Conservation (phyloP, 1,140 invertebrate genomes). For the Micrasema minimum region DNA sequence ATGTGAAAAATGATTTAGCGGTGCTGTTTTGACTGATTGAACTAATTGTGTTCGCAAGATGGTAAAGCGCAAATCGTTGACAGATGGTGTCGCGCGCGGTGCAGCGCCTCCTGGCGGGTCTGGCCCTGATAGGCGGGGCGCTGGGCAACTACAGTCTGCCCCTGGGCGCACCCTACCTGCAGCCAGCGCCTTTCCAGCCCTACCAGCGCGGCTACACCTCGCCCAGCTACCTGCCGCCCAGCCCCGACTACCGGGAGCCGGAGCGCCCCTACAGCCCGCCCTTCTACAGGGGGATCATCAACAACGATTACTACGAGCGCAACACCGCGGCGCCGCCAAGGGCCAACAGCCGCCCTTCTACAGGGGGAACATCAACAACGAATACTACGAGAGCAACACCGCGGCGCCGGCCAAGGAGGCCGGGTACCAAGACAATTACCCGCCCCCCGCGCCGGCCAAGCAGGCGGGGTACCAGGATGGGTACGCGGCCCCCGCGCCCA, state of each 20-base stretch:
- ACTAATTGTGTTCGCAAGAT: slow-evolving; percentile 34
- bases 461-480: no score
- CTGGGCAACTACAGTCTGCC: slow-evolving; percentile 48
- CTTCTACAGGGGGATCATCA: slow-evolving; percentile 41
- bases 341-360: slow-evolving; percentile 16
- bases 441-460: no score
- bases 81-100: slow-evolving; percentile 21
- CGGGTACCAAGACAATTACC: no score
- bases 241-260: background rate
- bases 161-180: slow-evolving; percentile 9
- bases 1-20: slow-evolving; percentile 4
- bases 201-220: slow-evolving; percentile 22
- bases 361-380: slow-evolving; percentile 36
- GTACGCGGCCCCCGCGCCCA: no score
- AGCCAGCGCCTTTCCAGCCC: slow-evolving; percentile 41
- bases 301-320: slow-evolving; percentile 34
- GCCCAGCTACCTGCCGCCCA: slow-evolving; percentile 17
- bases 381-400: slow-evolving; percentile 29
- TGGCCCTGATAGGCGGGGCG: slow-evolving; percentile 19
- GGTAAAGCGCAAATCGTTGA: slow-evolving; percentile 41
- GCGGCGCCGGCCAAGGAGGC: no score
- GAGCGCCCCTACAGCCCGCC: slow-evolving; percentile 44
- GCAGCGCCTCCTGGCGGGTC: slow-evolving; percentile 23
- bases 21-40: slow-evolving; percentile 5
- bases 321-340: slow-evolving; percentile 20